phyloP scores from a whole-genome alignment of 2,797 vertebrate species.

The Austrolebias charrua region DNA sequence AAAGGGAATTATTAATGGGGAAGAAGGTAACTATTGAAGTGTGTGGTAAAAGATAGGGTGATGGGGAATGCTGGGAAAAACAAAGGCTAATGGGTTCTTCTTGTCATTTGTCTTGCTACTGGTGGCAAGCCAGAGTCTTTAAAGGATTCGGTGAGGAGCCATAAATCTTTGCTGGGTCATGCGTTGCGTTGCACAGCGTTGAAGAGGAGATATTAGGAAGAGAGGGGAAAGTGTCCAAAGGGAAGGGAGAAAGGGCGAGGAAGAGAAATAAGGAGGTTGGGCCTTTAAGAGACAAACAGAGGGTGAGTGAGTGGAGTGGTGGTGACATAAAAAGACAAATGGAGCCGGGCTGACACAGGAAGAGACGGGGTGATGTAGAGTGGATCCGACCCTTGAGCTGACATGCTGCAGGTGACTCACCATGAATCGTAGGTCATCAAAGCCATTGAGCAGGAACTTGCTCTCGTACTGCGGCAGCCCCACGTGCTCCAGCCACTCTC shows the following conservation, averaged over 20 bases:
- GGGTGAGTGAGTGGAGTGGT: slow-evolving; percentile 39
- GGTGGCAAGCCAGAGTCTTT: slow-evolving; percentile 52
- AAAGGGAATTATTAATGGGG: slow-evolving; percentile 9
- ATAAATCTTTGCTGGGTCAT: slow-evolving; percentile 66
- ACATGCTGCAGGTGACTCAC: slow-evolving; percentile 84
- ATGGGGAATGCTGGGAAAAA: slow-evolving; percentile 41
- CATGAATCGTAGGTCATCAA: slow-evolving; percentile 97
- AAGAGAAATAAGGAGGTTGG: slow-evolving; percentile 10
- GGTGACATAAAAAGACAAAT: slow-evolving; percentile 54
- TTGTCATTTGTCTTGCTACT: slow-evolving; percentile 59
- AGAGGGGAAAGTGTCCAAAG: slow-evolving; percentile 16
- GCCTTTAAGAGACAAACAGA: slow-evolving; percentile 36
- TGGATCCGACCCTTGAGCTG: slow-evolving; percentile 52
- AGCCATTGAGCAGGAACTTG: slow-evolving; percentile 96
- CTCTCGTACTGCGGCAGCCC: slow-evolving; percentile 98
- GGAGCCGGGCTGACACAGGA: slow-evolving; percentile 35
- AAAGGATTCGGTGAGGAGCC: slow-evolving; percentile 39
- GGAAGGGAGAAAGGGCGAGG: slow-evolving; percentile 27
- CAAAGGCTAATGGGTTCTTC: slow-evolving; percentile 55
- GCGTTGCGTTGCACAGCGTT: slow-evolving; percentile 52
- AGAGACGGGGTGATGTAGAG: slow-evolving; percentile 51
- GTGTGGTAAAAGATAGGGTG: slow-evolving; percentile 40
- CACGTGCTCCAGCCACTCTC: slow-evolving; percentile 96
- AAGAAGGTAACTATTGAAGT: slow-evolving; percentile 5
- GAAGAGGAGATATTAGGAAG: slow-evolving; percentile 40